Conservation (phyloP, 2,797 vertebrate species). For the Halcyon chelicuti region DNA sequence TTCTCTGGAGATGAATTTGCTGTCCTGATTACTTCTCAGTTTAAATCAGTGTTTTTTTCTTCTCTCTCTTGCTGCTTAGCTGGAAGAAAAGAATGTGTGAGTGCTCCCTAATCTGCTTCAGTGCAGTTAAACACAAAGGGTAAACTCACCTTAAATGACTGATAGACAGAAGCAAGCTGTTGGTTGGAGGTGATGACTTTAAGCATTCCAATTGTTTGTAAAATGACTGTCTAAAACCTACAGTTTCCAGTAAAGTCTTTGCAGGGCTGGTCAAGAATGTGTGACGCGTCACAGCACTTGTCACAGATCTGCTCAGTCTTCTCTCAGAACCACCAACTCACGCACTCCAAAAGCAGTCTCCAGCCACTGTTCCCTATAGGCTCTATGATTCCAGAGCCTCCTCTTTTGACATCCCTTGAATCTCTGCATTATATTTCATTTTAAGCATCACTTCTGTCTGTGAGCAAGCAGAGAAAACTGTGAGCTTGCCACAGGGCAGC, state of each 20-base stretch:
- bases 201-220: neutral
- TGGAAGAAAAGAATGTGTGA: neutral
- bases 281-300: neutral
- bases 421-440: neutral
- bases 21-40: neutral
- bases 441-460: neutral
- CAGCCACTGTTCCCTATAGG: neutral
- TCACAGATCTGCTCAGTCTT: neutral
- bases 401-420: neutral
- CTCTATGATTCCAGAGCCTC: neutral
- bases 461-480: accelerated
- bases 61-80: neutral
- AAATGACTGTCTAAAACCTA: neutral
- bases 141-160: neutral
- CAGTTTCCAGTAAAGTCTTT: neutral
- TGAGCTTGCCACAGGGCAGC: accelerated
- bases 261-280: neutral
- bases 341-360: neutral
- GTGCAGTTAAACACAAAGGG: neutral
- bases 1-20: neutral
- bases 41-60: neutral
- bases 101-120: neutral
- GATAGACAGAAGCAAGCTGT: neutral
- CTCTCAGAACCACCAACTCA: neutral
- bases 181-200: neutral